These are phyloP conservation scores for Leucoma salicis DNA, from an alignment of 2,888 invertebrate genomes.

Conservation along the genomic window DNA sequence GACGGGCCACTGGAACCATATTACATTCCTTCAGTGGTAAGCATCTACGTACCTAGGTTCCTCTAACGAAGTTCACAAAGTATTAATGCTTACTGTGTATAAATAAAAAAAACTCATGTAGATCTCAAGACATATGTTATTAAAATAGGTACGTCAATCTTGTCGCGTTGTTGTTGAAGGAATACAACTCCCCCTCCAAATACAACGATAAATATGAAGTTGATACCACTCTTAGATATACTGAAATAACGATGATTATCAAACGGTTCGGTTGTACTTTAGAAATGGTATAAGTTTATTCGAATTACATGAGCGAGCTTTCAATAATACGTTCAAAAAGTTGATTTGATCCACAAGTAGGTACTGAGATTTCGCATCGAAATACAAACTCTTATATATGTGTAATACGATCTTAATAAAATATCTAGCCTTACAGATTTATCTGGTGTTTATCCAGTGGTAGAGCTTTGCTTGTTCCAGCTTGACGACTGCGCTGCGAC, in stretches of 20 bases:
- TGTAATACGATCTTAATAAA: conserved; percentile 13
- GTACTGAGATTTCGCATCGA: conserved; percentile 28
- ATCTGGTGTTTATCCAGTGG: too few species aligned
- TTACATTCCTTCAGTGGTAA: too few species aligned
- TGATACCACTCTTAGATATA: accelerated
- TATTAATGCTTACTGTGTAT: conserved; percentile 23
- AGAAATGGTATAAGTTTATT: conserved; percentile 43
- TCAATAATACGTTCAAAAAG: conserved; percentile 65
- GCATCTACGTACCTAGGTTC: too few species aligned
- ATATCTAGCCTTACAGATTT: too few species aligned
- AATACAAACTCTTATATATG: conserved; percentile 27
- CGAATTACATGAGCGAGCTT: conserved; percentile 55
- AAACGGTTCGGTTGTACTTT: not conserved
- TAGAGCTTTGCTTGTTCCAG: too few species aligned
- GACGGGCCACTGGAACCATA: too few species aligned
- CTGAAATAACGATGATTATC: conserved; percentile 22
- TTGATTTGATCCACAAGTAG: conserved; percentile 59
- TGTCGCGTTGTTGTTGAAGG: conserved; percentile 47
- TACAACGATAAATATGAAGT: not conserved
- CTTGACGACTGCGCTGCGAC: too few species aligned
- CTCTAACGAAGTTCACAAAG: conserved; percentile 20
- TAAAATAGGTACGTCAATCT: conserved; percentile 44
- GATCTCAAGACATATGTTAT: conserved; percentile 46
- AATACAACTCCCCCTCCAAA: conserved; percentile 37
- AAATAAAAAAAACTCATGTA: conserved; percentile 37